Percentiles rank a stretch among this genome's conserved stretches.
Conservation (phyloP, 2,888 invertebrate species). For the Orthosia cruda region DNA sequence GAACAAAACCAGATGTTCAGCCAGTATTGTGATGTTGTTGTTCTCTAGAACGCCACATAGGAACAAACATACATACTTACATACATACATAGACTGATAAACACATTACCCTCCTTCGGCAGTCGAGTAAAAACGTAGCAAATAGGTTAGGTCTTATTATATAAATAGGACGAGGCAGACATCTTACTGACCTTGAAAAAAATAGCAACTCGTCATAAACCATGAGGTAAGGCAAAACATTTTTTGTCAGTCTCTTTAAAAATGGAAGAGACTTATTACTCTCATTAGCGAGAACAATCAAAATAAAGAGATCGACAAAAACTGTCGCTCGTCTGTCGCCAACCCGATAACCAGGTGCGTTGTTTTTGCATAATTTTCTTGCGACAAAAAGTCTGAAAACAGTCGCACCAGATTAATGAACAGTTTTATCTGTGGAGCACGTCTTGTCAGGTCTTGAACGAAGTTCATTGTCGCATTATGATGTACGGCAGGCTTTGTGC, state of each 20-base stretch:
- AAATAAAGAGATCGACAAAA: slow-evolving; percentile 60
- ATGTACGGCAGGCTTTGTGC: slow-evolving; percentile 67
- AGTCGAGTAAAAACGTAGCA: neutral
- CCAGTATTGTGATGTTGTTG: too few relatives aligned
- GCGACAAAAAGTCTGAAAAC: slow-evolving; percentile 63
- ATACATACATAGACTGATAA: too few relatives aligned
- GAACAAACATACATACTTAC: too few relatives aligned
- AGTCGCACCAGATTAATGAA: slow-evolving; percentile 71
- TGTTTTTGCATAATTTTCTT: slow-evolving; percentile 59
- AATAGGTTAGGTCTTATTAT: neutral
- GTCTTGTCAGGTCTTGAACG: slow-evolving; percentile 56
- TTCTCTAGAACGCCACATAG: too few relatives aligned
- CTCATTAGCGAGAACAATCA: slow-evolving; percentile 63
- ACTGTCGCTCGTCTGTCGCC: slow-evolving; percentile 44
- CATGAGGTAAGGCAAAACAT: slow-evolving; percentile 41
- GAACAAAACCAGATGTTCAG: too few relatives aligned
- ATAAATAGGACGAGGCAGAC: slow-evolving; percentile 8
- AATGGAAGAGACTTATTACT: slow-evolving; percentile 58
- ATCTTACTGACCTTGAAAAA: slow-evolving; percentile 35
- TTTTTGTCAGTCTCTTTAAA: slow-evolving; percentile 56
- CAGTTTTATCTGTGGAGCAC: slow-evolving; percentile 69
- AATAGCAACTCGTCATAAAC: slow-evolving; percentile 26
- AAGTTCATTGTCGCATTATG: slow-evolving; percentile 62
- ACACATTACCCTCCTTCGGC: too few relatives aligned
- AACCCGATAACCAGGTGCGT: slow-evolving; percentile 61